These are phyloP conservation scores for Merodon equestris DNA, from an alignment of 2,888 invertebrate genomes.

Conservation along the genomic window DNA sequence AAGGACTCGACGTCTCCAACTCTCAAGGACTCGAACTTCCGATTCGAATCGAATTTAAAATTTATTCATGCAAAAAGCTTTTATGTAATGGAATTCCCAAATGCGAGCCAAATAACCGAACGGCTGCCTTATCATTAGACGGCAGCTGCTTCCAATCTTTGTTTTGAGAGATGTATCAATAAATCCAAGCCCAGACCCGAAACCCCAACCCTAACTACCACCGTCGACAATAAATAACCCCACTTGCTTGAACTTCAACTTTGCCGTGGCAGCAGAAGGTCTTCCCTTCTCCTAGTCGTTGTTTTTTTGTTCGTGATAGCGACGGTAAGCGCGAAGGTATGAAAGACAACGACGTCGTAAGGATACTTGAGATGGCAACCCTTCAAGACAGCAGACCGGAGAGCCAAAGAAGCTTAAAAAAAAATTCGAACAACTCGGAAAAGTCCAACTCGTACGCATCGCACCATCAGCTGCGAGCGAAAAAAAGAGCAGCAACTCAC, in stretches of 20 bases:
- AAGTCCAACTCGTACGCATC: constrained; percentile 55
- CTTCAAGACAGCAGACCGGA: too few relatives aligned
- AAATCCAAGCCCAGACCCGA: constrained; percentile 65
- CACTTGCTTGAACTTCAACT: constrained; percentile 61
- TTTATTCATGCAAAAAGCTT: constrained; percentile 69
- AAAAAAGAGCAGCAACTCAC: constrained; percentile 56
- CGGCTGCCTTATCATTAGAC: constrained; percentile 68
- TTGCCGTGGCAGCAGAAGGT: constrained; percentile 17
- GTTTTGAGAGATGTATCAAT: constrained; percentile 71
- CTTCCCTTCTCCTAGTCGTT: too few relatives aligned
- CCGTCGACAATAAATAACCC: constrained; percentile 70
- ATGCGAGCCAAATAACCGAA: constrained; percentile 56
- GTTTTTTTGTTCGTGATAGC: background rate
- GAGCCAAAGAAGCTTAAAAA: too few relatives aligned
- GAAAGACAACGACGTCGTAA: constrained; percentile 3
- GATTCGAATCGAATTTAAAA: constrained; percentile 68
- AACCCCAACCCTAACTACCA: too few relatives aligned
- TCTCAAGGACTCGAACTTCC: constrained; percentile 36
- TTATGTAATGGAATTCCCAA: constrained; percentile 68
- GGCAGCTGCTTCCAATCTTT: constrained; percentile 71
- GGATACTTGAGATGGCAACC: constrained; percentile 53
- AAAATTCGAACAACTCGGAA: too few relatives aligned
- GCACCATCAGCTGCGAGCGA: constrained; percentile 23
- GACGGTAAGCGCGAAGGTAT: constrained; percentile 28
- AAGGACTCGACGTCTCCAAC: background rate